These are phyloP conservation scores for Samia ricini DNA, from an alignment of 1,140 invertebrate species.

Conservation along the genomic window DNA sequence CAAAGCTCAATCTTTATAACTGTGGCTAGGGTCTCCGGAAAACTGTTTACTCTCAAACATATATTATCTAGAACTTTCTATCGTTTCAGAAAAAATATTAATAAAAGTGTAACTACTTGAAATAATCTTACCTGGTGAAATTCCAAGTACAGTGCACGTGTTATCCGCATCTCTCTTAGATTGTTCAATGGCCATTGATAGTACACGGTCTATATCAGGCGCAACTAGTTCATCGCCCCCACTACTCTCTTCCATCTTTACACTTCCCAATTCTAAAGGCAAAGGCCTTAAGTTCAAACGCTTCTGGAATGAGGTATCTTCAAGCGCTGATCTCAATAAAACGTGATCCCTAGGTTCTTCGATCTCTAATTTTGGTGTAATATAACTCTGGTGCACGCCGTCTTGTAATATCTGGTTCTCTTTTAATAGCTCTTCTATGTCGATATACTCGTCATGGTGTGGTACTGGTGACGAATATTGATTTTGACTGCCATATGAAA, in stretches of 20 bases:
- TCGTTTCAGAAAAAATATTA: too few species aligned
- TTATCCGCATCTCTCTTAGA: slow-evolving; percentile 90
- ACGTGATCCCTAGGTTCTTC: slow-evolving; percentile 83
- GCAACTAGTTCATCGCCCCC: slow-evolving; percentile 80
- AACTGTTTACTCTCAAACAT: too few species aligned
- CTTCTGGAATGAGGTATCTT: slow-evolving; percentile 90
- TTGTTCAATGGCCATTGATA: slow-evolving; percentile 91
- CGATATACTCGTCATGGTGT: slow-evolving; percentile 76
- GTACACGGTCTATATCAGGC: slow-evolving; percentile 89
- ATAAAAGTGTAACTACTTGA: neutral
- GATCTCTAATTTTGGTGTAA: slow-evolving; percentile 70
- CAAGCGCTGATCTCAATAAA: slow-evolving; percentile 87
- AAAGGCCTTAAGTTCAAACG: slow-evolving; percentile 88
- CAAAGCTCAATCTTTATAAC: too few species aligned
- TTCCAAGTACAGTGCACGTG: slow-evolving; percentile 89
- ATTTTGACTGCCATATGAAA: slow-evolving; percentile 67
- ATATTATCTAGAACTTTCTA: too few species aligned
- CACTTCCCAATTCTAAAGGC: slow-evolving; percentile 70
- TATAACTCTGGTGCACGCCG: slow-evolving; percentile 57
- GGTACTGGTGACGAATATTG: slow-evolving; percentile 78
- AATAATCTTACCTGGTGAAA: slow-evolving; percentile 86
- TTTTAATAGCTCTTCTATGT: slow-evolving; percentile 75
- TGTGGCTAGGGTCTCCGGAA: too few species aligned
- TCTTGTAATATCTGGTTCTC: slow-evolving; percentile 76
- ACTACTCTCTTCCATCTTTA: slow-evolving; percentile 81